phyloP scores from a whole-genome alignment of 2,888 invertebrate species.

The Ctenicera cuprea region DNA sequence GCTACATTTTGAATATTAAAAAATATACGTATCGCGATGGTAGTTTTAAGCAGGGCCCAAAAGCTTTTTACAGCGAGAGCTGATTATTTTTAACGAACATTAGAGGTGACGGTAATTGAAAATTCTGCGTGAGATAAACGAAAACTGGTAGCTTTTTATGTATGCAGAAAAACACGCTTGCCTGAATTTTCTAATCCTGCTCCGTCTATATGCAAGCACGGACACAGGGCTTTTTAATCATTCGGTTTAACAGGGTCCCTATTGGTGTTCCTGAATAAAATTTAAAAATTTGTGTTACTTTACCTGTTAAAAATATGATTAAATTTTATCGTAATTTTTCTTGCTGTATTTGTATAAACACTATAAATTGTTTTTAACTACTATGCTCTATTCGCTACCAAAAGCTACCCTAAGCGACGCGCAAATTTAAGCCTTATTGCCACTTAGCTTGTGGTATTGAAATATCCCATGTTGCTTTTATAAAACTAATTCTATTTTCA shows the following conservation, averaged over 20 bases:
- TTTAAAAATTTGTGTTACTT: background rate
- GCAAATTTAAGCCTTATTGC: too few species aligned
- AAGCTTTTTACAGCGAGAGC: background rate
- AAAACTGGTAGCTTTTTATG: constrained; percentile 15
- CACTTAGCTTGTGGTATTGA: too few species aligned
- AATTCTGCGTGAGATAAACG: constrained; percentile 27
- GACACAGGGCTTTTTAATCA: constrained; percentile 4
- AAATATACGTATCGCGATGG: background rate
- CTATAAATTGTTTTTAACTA: too few species aligned
- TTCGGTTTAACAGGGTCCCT: constrained; percentile 1
- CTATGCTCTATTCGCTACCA: too few species aligned
- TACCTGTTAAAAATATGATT: background rate
- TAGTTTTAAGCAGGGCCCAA: background rate
- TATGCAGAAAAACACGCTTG: constrained; percentile 9
- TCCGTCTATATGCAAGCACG: constrained; percentile 36
- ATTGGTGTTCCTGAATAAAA: background rate
- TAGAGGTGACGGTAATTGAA: constrained; percentile 12
- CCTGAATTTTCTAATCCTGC: constrained; percentile 24
- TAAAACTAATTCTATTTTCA: too few species aligned
- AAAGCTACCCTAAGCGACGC: too few species aligned
- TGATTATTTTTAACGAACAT: constrained; percentile 16
- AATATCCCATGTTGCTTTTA: too few species aligned
- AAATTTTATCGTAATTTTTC: too few species aligned
- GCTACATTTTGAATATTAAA: constrained; percentile 5
- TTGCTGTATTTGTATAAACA: too few species aligned